These are phyloP conservation scores for Synergus gifuensis DNA, from an alignment of 2,888 invertebrate genomes.

Conservation along the genomic window DNA sequence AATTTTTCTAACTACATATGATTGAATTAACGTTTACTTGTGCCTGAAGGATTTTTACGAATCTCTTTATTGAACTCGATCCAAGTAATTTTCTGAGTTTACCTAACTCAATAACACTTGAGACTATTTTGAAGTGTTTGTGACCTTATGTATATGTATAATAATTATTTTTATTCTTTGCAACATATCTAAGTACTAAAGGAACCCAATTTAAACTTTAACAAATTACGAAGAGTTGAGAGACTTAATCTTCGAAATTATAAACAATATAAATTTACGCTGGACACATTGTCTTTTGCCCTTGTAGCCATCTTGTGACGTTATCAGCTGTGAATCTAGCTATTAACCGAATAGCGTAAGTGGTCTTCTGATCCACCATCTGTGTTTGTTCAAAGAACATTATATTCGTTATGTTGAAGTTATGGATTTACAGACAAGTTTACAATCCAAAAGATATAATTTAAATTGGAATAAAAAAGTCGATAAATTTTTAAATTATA, in stretches of 20 bases:
- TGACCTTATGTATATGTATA: not conserved
- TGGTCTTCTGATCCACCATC: slow-evolving; percentile 79
- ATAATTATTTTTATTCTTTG: slow-evolving; percentile 28
- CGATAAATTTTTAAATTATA: not conserved
- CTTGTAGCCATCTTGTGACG: slow-evolving; percentile 93
- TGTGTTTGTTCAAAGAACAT: slow-evolving; percentile 69
- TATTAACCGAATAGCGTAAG: slow-evolving; percentile 96
- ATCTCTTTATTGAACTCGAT: not conserved
- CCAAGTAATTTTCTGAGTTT: slow-evolving; percentile 3
- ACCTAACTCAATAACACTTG: slow-evolving; percentile 18
- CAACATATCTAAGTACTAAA: not conserved
- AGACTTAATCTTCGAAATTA: slow-evolving; percentile 22
- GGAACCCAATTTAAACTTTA: not conserved
- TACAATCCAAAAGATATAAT: not conserved
- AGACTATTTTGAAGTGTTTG: not conserved
- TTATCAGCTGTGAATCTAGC: slow-evolving; percentile 95
- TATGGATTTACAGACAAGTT: slow-evolving; percentile 68
- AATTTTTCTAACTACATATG: not conserved
- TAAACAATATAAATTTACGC: slow-evolving; percentile 62
- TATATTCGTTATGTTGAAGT: slow-evolving; percentile 57
- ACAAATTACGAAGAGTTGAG: slow-evolving; percentile 32
- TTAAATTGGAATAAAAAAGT: not conserved
- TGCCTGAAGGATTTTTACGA: slow-evolving; percentile 12
- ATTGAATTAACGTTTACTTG: not conserved
- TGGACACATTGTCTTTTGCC: slow-evolving; percentile 75